A percentile compares a stretch with the other conserved stretches of the same genome.
Evolutionary conservation across 2,113 vertebrate species (phyloP).

Genomic region (Amblyornis subalaris): DNA sequence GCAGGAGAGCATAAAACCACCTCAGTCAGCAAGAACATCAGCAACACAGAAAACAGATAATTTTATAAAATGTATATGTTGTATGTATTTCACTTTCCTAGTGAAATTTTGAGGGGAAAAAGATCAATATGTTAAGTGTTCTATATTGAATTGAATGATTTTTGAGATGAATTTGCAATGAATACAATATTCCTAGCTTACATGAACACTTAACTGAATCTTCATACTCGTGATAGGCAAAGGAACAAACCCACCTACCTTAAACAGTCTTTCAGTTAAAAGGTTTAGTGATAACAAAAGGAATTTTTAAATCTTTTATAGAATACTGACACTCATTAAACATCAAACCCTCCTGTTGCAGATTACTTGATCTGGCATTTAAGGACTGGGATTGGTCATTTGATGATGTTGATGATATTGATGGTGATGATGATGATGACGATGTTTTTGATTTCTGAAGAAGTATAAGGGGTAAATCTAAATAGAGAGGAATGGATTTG

Average conservation of each 20-base stretch:
- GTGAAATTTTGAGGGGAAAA: not conserved
- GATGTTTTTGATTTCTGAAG: constrained; percentile 94
- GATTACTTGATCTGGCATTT: constrained; percentile 89
- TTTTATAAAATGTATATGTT: not conserved
- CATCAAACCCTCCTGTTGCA: constrained; percentile 82
- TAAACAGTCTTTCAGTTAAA: not conserved
- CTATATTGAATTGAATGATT: not conserved
- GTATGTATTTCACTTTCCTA: too few relatives aligned
- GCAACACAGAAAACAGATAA: not conserved
- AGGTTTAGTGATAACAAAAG: not conserved
- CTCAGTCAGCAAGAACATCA: not conserved
- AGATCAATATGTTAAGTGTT: not conserved
- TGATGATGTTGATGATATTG: constrained; percentile 91
- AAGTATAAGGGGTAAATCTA: constrained; percentile 79
- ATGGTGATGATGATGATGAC: constrained; percentile 84
- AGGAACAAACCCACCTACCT: not conserved
- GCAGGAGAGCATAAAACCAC: not conserved
- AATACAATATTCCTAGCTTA: not conserved
- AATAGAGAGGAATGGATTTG: constrained; percentile 61
- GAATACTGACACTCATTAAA: constrained; percentile 46
- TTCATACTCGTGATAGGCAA: not conserved
- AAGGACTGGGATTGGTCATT: constrained; percentile 95
- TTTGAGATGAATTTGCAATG: not conserved
- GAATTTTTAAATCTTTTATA: not conserved
- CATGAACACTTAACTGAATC: not conserved